Evolutionary conservation across 2,113 vertebrate species (phyloP), one percentile per base, ranked within the genome.

Genomic region (Pavo muticus): DNA sequence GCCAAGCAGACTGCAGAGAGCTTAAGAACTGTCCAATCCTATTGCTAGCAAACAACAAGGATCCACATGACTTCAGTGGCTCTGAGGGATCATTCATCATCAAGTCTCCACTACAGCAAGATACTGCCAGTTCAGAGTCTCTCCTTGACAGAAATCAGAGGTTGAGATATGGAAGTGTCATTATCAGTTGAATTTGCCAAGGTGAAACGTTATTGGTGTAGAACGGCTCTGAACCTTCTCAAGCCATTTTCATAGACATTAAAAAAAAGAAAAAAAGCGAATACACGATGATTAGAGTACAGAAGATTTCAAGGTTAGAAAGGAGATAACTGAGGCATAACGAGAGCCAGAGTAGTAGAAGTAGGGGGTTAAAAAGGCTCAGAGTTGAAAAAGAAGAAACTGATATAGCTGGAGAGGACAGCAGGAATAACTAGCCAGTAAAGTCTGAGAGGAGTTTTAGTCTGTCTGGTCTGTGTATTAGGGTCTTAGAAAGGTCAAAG

Each of bases 71-170:
- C 54, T 45, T 67, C 40, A 37, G 25, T 75, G 44, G 24, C 68
- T 86, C 60, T 80, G 50, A 35, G 60, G 25, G 67, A 71, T 74
- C 2, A 25, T 77, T 80, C 23, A 50, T 80, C 59, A 86, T 32
- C 27, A 57, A 39, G 24, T 61, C 18, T n/a, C 59, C 73, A 20
- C 45, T 83, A n/a, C 14, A 73, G 30, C n/a, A 48, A 40, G 45
- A 30, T 21, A n/a, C 3, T 85, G 63, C 13, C 35, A 8, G 70
- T 88, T 85, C 39, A 88, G 52, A 72, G 14, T 56, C 20, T 74
- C 45, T 91, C 47, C 73, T 77, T 90, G 85, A 59, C 32, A 64
- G 57, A 59, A 88, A 80, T 54, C n/a, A 80, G 64, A 88, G 50
- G n/a, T 12, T 73, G 68, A 90, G 50, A 27, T 70, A 40, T 21